A percentile compares a stretch with the other conserved stretches of the same genome.
phyloP scores from a whole-genome alignment of 2,113 vertebrate genomes.

The Scalopus aquaticus region DNA sequence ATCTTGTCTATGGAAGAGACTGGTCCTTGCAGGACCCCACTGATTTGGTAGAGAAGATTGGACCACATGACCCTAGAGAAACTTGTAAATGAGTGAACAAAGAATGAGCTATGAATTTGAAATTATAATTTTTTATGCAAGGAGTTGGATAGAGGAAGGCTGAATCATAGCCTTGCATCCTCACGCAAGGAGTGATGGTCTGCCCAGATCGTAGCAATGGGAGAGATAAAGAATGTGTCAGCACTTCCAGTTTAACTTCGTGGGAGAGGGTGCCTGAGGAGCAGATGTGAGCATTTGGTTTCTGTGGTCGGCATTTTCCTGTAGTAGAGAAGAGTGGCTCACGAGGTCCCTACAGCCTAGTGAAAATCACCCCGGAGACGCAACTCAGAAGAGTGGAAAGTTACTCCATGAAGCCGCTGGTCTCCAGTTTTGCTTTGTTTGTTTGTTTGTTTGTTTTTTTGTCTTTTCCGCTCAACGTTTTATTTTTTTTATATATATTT shows the following conservation, averaged over 20 bases:
- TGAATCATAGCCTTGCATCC: conserved; percentile 52
- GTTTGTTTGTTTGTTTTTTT: too few relatives aligned
- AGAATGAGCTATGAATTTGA: neutral
- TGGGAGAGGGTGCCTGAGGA: conserved; percentile 6
- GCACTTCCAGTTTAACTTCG: conserved; percentile 39
- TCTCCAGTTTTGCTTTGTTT: too few relatives aligned
- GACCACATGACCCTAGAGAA: neutral
- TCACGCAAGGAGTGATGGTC: neutral
- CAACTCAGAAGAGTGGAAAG: neutral
- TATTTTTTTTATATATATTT: too few relatives aligned
- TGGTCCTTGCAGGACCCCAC: neutral
- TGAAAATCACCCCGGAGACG: neutral
- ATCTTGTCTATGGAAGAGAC: neutral
- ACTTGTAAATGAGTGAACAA: neutral
- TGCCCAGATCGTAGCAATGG: neutral
- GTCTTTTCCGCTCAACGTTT: too few relatives aligned
- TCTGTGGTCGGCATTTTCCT: conserved; percentile 64
- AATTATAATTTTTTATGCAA: neutral
- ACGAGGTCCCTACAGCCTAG: neutral
- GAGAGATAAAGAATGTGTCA: neutral
- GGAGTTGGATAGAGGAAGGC: neutral
- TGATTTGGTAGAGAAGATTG: neutral
- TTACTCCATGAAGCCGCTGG: neutral
- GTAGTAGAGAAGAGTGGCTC: conserved; percentile 54
- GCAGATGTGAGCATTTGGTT: conserved; percentile 56